These are phyloP conservation scores for Drymonia ruficornis DNA, from an alignment of 2,888 invertebrate species.

Conservation along the genomic window DNA sequence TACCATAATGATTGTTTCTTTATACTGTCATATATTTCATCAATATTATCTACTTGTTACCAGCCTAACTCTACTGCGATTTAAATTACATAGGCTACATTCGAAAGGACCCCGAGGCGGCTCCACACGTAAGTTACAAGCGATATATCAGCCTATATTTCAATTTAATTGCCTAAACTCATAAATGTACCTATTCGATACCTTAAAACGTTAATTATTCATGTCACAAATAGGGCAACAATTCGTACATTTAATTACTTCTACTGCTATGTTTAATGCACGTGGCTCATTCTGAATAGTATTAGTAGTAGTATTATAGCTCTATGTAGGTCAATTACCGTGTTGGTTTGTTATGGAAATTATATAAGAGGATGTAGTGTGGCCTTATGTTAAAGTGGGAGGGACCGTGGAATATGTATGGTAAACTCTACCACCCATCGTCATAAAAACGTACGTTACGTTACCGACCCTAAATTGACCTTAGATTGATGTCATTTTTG, in stretches of 20 bases:
- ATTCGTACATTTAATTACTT: not conserved
- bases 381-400: not conserved
- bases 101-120: not conserved
- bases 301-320: not conserved
- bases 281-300: not conserved
- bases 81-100: not conserved
- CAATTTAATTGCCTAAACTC: not conserved
- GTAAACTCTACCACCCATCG: too few relatives aligned
- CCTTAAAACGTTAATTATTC: not conserved
- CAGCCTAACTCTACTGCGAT: not conserved
- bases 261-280: not conserved
- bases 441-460: too few relatives aligned
- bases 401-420: not conserved
- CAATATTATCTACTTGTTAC: too few relatives aligned
- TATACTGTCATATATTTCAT: too few relatives aligned
- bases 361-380: not conserved
- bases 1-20: too few relatives aligned
- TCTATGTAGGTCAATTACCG: not conserved
- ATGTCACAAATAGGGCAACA: not conserved
- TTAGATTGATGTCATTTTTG: too few relatives aligned
- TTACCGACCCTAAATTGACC: too few relatives aligned
- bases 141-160: not conserved
- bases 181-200: too few relatives aligned
- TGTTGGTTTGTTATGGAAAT: constrained; percentile 3
- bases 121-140: not conserved